A percentile compares a stretch with the other conserved stretches of the same genome.
Conservation (phyloP, 2,113 vertebrate genomes). For the Hassar affinis region DNA sequence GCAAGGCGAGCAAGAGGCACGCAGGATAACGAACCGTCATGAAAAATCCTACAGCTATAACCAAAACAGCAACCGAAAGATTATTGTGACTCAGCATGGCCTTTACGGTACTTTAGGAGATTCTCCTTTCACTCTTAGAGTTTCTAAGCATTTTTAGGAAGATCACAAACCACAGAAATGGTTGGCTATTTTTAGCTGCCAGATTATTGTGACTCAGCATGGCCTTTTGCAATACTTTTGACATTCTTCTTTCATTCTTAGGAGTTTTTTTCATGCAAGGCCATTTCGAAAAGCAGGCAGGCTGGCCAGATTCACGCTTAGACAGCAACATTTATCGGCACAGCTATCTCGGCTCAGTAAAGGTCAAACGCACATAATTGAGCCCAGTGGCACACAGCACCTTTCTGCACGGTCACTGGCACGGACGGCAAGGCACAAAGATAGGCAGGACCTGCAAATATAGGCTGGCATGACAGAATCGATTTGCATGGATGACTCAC, state of each 20-base stretch:
- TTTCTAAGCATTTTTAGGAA: background rate
- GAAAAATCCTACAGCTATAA: background rate
- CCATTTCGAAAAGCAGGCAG: background rate
- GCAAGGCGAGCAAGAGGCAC: background rate
- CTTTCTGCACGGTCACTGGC: constrained; percentile 13
- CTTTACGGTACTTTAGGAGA: background rate
- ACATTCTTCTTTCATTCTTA: constrained; percentile 3
- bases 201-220: background rate
- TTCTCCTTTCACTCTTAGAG: background rate
- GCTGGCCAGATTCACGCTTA: constrained; percentile 26
- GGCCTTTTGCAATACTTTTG: background rate
- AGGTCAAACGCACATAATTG: constrained; percentile 46
- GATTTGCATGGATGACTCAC: background rate
- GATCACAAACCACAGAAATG: background rate
- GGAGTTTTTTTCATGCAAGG: background rate
- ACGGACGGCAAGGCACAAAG: background rate
- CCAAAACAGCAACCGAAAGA: too few species aligned
- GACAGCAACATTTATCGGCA: constrained; percentile 37
- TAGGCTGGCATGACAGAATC: constrained; percentile 1
- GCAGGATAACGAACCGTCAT: background rate
- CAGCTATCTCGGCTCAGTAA: constrained; percentile 32
- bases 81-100: background rate
- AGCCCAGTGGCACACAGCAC: constrained; percentile 21
- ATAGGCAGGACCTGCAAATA: background rate
- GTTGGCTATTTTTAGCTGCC: background rate